These are phyloP conservation scores for Agrochola macilenta DNA, from an alignment of 2,888 invertebrate species.

Conservation along the genomic window DNA sequence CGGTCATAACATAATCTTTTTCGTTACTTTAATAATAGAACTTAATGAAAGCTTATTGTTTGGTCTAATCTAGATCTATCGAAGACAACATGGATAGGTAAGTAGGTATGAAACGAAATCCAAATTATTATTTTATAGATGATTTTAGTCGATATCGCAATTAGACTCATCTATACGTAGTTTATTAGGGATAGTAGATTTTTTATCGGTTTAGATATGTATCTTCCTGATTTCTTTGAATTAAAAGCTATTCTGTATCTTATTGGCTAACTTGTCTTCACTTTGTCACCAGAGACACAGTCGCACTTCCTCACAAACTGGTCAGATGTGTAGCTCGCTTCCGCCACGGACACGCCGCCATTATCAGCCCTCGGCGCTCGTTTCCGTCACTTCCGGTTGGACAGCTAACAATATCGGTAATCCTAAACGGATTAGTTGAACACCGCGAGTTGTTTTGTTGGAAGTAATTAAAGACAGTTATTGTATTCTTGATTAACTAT, in stretches of 20 bases:
- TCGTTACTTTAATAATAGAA: neutral
- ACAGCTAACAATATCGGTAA: constrained; percentile 53
- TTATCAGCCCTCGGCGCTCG: constrained; percentile 65
- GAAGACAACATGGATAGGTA: neutral
- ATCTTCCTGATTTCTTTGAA: neutral
- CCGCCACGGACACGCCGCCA: constrained; percentile 60
- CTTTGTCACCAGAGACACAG: constrained; percentile 60
- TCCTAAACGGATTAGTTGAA: constrained; percentile 38
- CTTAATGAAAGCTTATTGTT: neutral
- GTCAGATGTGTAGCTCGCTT: constrained; percentile 58
- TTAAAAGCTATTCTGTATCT: neutral
- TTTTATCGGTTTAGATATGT: neutral
- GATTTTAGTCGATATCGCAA: neutral
- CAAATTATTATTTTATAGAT: neutral
- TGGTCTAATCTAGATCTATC: neutral
- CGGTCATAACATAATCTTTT: neutral
- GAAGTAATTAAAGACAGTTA: constrained; percentile 12
- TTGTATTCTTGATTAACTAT: neutral
- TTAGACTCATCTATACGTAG: neutral
- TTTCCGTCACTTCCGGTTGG: constrained; percentile 65
- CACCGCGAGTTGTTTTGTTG: constrained; percentile 14
- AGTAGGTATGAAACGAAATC: neutral
- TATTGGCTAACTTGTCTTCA: neutral
- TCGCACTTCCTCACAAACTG: constrained; percentile 59
- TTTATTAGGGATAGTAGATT: neutral